Conservation (phyloP, 2,113 vertebrate species). For the Copsychus sechellarum region DNA sequence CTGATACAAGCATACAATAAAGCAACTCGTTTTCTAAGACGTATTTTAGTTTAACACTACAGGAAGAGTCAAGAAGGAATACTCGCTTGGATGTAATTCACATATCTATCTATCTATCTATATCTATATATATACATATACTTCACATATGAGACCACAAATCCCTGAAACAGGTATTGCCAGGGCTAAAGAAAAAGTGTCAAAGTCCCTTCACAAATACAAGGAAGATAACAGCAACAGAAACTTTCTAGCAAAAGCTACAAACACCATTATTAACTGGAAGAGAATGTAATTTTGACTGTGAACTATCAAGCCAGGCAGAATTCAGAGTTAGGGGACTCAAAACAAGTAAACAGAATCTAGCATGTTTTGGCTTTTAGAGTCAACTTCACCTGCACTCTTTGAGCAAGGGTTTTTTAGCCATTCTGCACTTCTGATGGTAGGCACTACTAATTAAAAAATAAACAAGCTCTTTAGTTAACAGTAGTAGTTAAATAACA, state of each 20-base stretch:
- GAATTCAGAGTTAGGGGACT: background rate
- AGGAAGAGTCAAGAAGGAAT: background rate
- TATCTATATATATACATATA: no score
- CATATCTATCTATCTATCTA: no score
- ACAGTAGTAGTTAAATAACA: background rate
- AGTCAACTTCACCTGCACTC: background rate
- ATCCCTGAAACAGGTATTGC: background rate
- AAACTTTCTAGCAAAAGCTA: background rate
- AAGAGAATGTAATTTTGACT: background rate
- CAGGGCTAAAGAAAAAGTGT: background rate
- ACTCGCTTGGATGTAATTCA: background rate
- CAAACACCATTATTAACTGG: background rate
- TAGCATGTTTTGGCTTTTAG: background rate
- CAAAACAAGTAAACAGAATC: background rate
- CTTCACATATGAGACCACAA: background rate
- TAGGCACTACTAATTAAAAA: background rate
- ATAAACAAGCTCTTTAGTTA: background rate
- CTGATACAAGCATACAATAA: background rate
- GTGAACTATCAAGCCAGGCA: background rate
- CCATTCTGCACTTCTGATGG: background rate
- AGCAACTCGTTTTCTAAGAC: background rate
- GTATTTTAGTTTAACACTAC: background rate
- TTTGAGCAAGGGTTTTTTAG: background rate
- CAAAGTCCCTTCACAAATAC: background rate
- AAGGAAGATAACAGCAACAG: background rate